Conservation (phyloP, 1,140 invertebrate species). For the Hyles euphorbiae region DNA sequence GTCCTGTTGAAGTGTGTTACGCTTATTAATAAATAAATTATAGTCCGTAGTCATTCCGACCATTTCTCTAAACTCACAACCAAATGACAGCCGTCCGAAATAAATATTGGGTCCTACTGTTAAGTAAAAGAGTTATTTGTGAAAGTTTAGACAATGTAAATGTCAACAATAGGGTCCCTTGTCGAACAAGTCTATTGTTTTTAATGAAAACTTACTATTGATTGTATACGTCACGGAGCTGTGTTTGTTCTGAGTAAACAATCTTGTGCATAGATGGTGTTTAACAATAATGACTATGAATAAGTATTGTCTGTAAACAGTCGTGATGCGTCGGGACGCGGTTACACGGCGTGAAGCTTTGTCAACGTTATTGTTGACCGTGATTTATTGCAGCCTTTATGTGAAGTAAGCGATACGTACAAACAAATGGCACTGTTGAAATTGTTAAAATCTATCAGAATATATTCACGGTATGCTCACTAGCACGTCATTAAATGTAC, state of each 20-base stretch:
- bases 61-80: constrained; percentile 24
- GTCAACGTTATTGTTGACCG: constrained; percentile 50
- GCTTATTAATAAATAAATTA: constrained; percentile 52
- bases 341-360: constrained; percentile 34
- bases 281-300: too few species aligned
- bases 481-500: background rate
- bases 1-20: constrained; percentile 43
- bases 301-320: constrained; percentile 45
- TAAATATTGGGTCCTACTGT: constrained; percentile 37
- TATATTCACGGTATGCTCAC: background rate
- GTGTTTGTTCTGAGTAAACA: too few species aligned
- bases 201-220: constrained; percentile 18
- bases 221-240: too few species aligned
- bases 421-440: constrained; percentile 28
- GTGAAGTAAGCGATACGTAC: constrained; percentile 23
- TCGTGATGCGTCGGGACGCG: constrained; percentile 30
- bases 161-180: constrained; percentile 22
- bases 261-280: too few species aligned
- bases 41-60: constrained; percentile 34
- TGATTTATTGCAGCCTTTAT: constrained; percentile 56
- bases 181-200: constrained; percentile 22
- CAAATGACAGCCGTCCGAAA: constrained; percentile 49
- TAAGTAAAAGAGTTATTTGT: constrained; percentile 36
- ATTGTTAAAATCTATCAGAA: background rate
- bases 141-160: constrained; percentile 29